Percentiles rank a stretch among this genome's conserved stretches.
Conservation (phyloP, 2,797 vertebrate genomes). For the Ibycter americanus region DNA sequence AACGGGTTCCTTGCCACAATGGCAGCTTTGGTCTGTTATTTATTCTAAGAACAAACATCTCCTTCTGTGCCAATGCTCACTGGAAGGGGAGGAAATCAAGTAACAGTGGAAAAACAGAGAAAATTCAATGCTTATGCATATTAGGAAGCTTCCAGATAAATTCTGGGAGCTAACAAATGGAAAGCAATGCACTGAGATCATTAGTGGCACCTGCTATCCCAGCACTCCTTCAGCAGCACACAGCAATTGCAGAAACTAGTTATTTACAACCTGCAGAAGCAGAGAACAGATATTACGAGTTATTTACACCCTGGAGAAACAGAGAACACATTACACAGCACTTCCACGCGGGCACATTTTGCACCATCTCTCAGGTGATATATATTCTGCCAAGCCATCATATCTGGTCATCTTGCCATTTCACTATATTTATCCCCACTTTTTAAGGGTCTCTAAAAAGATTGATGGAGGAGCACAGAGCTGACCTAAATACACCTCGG, state of each 20-base stretch:
- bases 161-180: neutral
- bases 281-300: no score
- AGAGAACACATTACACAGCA: neutral
- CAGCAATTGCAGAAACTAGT: neutral
- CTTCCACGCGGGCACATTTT: fast-evolving
- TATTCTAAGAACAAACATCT: neutral
- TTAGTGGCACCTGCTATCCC: neutral
- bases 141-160: neutral
- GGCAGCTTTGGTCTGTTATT: neutral
- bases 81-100: neutral
- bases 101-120: neutral
- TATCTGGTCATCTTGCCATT: neutral
- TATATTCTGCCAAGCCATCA: neutral
- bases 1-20: fast-evolving
- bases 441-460: neutral
- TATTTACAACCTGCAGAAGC: neutral
- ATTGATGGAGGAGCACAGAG: neutral
- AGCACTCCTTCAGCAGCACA: no score
- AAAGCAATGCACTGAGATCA: neutral
- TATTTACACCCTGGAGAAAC: neutral
- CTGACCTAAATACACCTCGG: neutral
- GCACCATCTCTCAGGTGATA: neutral
- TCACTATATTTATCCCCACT: neutral
- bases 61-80: fast-evolving
- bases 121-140: neutral